Evolutionary conservation across 2,113 vertebrate species (phyloP).

Genomic region (Oostethus manadensis): DNA sequence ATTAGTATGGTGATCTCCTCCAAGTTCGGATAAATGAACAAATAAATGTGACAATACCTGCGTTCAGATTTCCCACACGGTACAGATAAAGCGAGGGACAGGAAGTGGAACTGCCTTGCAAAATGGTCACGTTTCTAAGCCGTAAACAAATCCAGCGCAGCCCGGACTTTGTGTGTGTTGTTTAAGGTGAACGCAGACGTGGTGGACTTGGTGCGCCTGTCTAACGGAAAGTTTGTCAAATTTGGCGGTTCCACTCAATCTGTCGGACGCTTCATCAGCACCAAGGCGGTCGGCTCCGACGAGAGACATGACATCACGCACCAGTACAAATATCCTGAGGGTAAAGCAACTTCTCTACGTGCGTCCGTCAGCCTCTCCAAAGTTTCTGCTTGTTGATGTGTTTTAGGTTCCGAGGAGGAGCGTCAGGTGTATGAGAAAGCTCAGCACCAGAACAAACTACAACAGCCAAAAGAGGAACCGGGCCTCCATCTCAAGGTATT

Average conservation of each 20-base stretch:
- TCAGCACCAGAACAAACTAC: constrained; percentile 67
- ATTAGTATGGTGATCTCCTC: not conserved
- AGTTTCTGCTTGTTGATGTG: not conserved
- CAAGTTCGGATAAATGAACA: not conserved
- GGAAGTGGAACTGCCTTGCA: not conserved
- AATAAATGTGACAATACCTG: no score
- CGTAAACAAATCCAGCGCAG: no score
- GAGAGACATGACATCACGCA: constrained; percentile 85
- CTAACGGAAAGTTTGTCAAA: constrained; percentile 55
- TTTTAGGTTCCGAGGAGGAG: constrained; percentile 81
- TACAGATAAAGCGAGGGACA: not conserved
- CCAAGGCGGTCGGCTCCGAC: constrained; percentile 81
- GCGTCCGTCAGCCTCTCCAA: not conserved
- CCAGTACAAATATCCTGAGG: constrained; percentile 86
- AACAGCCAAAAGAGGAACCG: constrained; percentile 51
- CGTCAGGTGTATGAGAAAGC: constrained; percentile 74
- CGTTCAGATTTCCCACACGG: not conserved
- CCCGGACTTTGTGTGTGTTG: not conserved
- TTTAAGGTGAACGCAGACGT: constrained; percentile 76
- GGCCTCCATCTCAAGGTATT: constrained; percentile 65
- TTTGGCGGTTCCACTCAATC: constrained; percentile 50
- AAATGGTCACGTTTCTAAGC: not conserved
- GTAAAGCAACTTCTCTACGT: constrained; percentile 58
- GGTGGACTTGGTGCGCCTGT: constrained; percentile 69
- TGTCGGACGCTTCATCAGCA: constrained; percentile 84